Evolutionary conservation across 2,797 vertebrate genomes (phyloP).

Genomic region (Kryptolebias ocellatus): DNA sequence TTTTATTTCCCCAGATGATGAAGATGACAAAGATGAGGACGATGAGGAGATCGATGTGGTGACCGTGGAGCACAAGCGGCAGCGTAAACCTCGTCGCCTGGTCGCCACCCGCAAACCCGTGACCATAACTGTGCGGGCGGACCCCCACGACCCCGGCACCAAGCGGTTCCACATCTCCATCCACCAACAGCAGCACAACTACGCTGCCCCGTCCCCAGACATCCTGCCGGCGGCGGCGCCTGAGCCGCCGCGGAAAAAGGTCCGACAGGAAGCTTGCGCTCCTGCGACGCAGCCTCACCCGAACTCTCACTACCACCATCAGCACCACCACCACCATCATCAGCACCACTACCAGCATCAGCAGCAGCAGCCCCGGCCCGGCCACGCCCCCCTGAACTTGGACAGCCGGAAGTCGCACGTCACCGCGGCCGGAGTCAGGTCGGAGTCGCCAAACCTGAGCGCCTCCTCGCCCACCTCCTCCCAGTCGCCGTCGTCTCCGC

Average conservation of each 20-base stretch:
- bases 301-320: slow-evolving; percentile 44
- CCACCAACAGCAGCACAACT: slow-evolving; percentile 95
- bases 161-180: slow-evolving; percentile 94
- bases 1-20: slow-evolving; percentile 63
- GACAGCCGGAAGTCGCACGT: slow-evolving; percentile 64
- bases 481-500: slow-evolving; percentile 59
- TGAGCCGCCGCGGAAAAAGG: slow-evolving; percentile 77
- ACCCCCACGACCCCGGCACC: slow-evolving; percentile 88
- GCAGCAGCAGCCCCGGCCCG: slow-evolving; percentile 47
- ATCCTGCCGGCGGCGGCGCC: slow-evolving; percentile 39
- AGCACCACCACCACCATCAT: no score
- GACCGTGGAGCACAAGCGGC: slow-evolving; percentile 88
- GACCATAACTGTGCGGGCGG: slow-evolving; percentile 89
- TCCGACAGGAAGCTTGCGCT: slow-evolving; percentile 67
- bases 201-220: slow-evolving; percentile 86
- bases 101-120: slow-evolving; percentile 86
- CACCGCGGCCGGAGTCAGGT: slow-evolving; percentile 44
- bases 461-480: slow-evolving; percentile 70
- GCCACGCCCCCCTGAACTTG: slow-evolving; percentile 69
- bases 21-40: slow-evolving; percentile 74
- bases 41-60: slow-evolving; percentile 93
- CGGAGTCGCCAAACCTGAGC: slow-evolving; percentile 60
- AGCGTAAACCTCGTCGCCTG: slow-evolving; percentile 82
- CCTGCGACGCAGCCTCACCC: slow-evolving; percentile 32
- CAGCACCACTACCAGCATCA: no score